Percentiles rank a stretch among this genome's conserved stretches.
Evolutionary conservation across 2,888 invertebrate species (phyloP).

Genomic region (Gandaritis pyraliata): DNA sequence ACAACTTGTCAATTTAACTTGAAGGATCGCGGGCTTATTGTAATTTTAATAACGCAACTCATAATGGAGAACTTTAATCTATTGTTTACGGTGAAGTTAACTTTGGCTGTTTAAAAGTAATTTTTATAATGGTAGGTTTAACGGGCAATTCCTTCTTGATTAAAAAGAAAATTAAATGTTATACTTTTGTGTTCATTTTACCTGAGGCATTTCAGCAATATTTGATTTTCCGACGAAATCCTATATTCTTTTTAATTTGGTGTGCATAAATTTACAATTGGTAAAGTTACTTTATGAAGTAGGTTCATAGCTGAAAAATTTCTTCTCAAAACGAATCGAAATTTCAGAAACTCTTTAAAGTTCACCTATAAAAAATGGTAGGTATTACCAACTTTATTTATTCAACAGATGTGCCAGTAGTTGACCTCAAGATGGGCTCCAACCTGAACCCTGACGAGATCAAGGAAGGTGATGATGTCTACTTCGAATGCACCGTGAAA

Average conservation of each 20-base stretch:
- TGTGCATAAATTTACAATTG: neutral
- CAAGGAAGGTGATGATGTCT: slow-evolving; percentile 95
- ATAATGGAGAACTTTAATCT: slow-evolving; percentile 49
- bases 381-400: neutral
- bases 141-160: slow-evolving; percentile 30
- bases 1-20: slow-evolving; percentile 46
- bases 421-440: slow-evolving; percentile 92
- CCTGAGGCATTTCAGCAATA: slow-evolving; percentile 5
- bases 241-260: slow-evolving; percentile 13
- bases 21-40: slow-evolving; percentile 34
- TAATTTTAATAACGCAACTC: slow-evolving; percentile 52
- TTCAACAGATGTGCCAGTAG: slow-evolving; percentile 89
- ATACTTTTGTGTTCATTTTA: slow-evolving; percentile 6
- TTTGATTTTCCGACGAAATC: slow-evolving; percentile 6
- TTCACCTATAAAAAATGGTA: too few species aligned
- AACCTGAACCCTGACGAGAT: slow-evolving; percentile 93
- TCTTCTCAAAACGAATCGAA: too few species aligned
- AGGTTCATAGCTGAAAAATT: too few species aligned
- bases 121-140: slow-evolving; percentile 5
- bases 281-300: neutral
- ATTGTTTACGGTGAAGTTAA: slow-evolving; percentile 26
- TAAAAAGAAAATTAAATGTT: slow-evolving; percentile 22
- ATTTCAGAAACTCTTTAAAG: too few species aligned
- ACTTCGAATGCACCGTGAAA: slow-evolving; percentile 93
- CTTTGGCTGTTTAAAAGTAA: slow-evolving; percentile 30